Base-by-base conservation (phyloP, 2,797 vertebrate genomes). In the Sebastolobus altivelis region DNA sequence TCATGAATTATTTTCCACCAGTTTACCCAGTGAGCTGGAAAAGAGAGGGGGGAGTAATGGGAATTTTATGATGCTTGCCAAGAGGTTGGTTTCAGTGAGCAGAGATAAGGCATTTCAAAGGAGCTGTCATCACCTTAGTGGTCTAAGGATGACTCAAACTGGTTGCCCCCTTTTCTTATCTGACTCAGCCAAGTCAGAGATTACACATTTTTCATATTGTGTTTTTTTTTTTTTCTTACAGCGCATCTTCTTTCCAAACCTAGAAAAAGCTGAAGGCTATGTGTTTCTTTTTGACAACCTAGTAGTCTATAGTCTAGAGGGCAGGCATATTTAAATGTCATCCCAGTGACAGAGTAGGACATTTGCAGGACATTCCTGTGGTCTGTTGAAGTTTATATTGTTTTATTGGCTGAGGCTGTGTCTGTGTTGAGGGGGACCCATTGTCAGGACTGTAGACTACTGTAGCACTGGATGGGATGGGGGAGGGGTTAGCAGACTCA, bases 401-500 rank as follows among this genome's bases (percentile, higher is more conserved):
- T 81, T 78, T 73, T 80, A 80, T 82, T 85, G 65, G 52, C 62
- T 65, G 29, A 79, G 61, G 46, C n/a, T 49, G 72, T 46, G 66
- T 79, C 37, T 68, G 68, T 81, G 61, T 65, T 22, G 18, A 78
- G 58, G 56, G 27, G 72, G 62, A 78, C 74, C 85, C 77, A 91
- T 94, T 94, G 93, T 95, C 84, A 91, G 75, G 11, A 76, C 80
- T 71, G 75, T 78, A 86, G 88, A 81, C 79, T 33, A 56, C 81
- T 81, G 72, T 70, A 83, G 69, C 68, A 70, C 66, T 76, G 72
- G 76, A 52, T 77, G 55, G 4, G 72, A 80, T 91, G 92, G 93
- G 94, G 94, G 92, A 93, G 90, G 94, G 92, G 91, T 73, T 59
- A 52, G 40, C 49, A 61, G 52, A 71, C 72, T 89, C 83, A 88